These are phyloP conservation scores for Odocoileus hemionus DNA, from an alignment of 2,113 vertebrate species.

Conservation along the genomic window DNA sequence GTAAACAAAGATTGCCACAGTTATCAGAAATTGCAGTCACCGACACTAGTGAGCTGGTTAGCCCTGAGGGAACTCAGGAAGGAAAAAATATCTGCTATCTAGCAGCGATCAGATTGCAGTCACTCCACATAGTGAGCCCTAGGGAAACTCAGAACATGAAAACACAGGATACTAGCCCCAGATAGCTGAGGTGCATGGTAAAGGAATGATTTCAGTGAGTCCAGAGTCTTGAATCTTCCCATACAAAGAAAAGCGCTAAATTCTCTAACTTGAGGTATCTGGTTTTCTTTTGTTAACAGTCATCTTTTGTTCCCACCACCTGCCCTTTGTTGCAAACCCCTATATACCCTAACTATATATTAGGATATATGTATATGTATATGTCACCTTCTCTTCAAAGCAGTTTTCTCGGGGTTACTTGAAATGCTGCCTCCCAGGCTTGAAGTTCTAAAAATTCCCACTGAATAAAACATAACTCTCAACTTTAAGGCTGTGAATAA, in stretches of 20 bases:
- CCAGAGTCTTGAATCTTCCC: not conserved
- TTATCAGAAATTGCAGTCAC: not conserved
- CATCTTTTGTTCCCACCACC: not conserved
- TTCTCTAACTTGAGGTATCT: not conserved
- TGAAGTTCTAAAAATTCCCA: not conserved
- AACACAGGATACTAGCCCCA: not conserved
- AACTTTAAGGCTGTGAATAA: not conserved
- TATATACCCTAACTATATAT: not conserved
- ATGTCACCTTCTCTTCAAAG: not conserved
- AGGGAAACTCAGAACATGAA: not conserved
- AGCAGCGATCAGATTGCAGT: not conserved
- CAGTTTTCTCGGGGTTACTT: not conserved
- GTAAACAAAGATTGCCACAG: not conserved
- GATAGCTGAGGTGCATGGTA: not conserved
- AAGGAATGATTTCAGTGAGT: not conserved
- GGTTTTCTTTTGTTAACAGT: not conserved
- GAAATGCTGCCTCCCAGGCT: not conserved
- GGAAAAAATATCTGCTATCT: not conserved
- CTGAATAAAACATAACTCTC: not conserved
- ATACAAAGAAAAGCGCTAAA: not conserved
- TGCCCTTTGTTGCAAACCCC: not conserved
- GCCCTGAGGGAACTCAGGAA: not conserved
- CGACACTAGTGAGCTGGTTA: not conserved
- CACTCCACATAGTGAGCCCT: not conserved
- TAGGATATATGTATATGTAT: not conserved